Evolutionary conservation across 2,888 invertebrate species (phyloP).

Genomic region (Syrista parreyssii): DNA sequence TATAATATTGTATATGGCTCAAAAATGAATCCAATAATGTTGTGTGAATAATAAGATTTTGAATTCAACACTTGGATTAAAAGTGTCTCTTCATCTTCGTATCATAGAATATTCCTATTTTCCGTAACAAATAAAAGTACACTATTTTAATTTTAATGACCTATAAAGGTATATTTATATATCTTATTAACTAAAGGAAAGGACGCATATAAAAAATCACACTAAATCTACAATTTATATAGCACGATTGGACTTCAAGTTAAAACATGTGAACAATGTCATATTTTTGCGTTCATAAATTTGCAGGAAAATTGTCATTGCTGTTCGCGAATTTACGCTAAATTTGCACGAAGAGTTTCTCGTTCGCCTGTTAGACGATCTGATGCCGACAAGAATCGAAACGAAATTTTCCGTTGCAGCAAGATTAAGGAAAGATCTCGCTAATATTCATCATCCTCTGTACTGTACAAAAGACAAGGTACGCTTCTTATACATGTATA

Average conservation of each 20-base stretch:
- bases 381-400: conserved; percentile 47
- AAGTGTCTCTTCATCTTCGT: too few species aligned
- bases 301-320: conserved; percentile 49
- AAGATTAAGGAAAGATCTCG: conserved; percentile 53
- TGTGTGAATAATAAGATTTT: not conserved
- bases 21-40: not conserved
- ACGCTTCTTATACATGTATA: not conserved
- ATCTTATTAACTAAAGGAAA: too few species aligned
- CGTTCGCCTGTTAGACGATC: conserved; percentile 45
- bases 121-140: too few species aligned
- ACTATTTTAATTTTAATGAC: too few species aligned
- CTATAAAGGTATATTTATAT: too few species aligned
- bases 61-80: too few species aligned
- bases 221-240: too few species aligned
- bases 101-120: too few species aligned
- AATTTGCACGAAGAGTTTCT: conserved; percentile 57
- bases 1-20: not conserved
- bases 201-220: too few species aligned
- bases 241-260: too few species aligned
- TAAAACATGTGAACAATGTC: too few species aligned
- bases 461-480: conserved; percentile 30
- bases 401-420: conserved; percentile 55
- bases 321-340: conserved; percentile 50
- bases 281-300: not conserved
- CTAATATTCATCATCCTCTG: conserved; percentile 44